These are phyloP conservation scores for Rafetus swinhoei DNA, from an alignment of 2,113 vertebrate genomes.

Conservation along the genomic window DNA sequence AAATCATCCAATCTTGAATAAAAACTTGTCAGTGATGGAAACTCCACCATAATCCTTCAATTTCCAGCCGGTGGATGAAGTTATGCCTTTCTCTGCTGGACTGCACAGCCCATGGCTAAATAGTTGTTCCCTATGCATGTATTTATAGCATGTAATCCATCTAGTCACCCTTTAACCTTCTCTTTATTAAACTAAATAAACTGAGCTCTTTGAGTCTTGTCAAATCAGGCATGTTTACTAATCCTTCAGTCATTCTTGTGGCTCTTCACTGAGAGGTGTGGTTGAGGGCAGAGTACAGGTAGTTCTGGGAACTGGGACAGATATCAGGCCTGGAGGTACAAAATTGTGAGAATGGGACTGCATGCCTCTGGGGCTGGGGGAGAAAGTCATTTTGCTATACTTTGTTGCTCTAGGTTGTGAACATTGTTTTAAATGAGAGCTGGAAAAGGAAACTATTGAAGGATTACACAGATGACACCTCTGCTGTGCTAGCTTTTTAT, in stretches of 20 bases:
- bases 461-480: background rate
- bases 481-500: background rate
- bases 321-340: background rate
- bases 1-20: background rate
- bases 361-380: background rate
- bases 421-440: background rate
- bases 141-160: background rate
- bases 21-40: background rate
- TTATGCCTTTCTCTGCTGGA: background rate
- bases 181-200: background rate
- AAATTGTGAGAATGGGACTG: background rate
- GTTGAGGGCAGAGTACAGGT: background rate
- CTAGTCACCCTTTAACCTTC: background rate
- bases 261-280: background rate
- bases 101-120: background rate
- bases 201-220: background rate
- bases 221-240: background rate
- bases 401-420: background rate
- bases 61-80: background rate
- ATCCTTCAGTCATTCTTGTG: background rate
- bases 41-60: background rate
- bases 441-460: background rate
- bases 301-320: background rate
- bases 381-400: background rate
- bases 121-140: background rate